Evolutionary conservation across 2,888 invertebrate genomes (phyloP), one percentile per base, ranked within the genome.

Genomic region (Lucinisca nassula): DNA sequence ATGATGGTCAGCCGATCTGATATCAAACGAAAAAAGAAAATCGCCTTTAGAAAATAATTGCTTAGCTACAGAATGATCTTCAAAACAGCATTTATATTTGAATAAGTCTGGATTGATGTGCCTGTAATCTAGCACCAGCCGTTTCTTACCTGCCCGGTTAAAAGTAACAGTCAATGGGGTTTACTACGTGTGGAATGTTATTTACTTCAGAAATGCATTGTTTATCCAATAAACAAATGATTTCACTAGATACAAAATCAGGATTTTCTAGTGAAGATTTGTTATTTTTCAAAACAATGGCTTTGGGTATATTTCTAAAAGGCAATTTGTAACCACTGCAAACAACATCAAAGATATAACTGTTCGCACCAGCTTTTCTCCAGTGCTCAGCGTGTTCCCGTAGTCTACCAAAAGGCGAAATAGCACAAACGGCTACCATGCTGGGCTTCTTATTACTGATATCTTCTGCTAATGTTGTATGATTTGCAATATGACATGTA

Each of bases 1-100:
- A 76, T 80, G 80, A 80, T 80, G 79, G 61, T 84, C 79, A 35
- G 84, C 84, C 1, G n/a, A 37, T 27, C 38, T 35, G 17, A 79
- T 55, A 74, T 84, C 79, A 27, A 73, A 84, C 1, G 70, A 40
- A 67, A 84, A 75, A 14, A 84, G 1, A 40, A n/a, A 80, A 45
- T 45, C 58, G 6, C 37, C 58, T 51, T 38, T n/a, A 6, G 27
- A 32, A 58, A 79, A 84, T 24, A 70, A 38, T 21, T 35, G 14
- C 37, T 32, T 24, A 17, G 84, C 80, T 1, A 61, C 61, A 10
- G 24, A 27, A 30, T 61, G 30, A n/a, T 85, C 77, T 35, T 88
- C 87, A 61, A 76, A 88, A 40, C 58, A 24, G 74, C 67, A 82
- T 79, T 84, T 88, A 58, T 40, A 88, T 67, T 81, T 84, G 27